Conservation (phyloP, 37 sponge, comb jelly and placozoan genomes). For the Cliona cf. orientalis region DNA sequence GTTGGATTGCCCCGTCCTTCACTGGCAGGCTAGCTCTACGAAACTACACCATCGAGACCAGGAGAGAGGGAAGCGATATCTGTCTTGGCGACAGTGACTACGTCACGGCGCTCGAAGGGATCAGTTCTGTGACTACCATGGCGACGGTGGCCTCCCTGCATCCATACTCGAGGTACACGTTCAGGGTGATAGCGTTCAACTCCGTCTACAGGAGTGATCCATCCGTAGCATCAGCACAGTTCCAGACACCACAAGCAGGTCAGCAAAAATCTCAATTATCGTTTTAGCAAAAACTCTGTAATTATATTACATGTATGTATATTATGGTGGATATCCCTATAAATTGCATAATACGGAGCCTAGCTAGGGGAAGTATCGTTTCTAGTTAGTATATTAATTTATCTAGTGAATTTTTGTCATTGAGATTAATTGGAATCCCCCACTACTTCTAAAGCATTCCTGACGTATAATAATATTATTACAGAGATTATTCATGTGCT, state of each 20-base stretch:
- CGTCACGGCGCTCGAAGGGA: neutral
- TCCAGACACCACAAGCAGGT: constrained; percentile 17
- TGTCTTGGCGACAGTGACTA: neutral
- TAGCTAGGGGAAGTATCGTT: no score
- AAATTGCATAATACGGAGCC: no score
- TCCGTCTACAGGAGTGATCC: neutral
- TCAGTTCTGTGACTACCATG: neutral
- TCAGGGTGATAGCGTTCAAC: constrained; percentile 29
- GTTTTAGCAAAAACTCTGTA: no score
- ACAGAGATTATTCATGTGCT: no score
- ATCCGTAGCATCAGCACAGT: neutral
- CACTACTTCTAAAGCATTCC: no score
- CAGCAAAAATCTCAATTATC: no score
- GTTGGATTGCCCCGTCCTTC: constrained; percentile 10
- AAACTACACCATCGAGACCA: constrained; percentile 30
- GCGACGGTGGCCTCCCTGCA: neutral
- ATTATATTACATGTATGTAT: no score
- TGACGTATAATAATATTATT: no score
- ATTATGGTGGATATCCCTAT: no score
- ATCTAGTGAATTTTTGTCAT: no score
- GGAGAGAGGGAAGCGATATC: neutral
- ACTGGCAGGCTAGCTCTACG: constrained; percentile 12
- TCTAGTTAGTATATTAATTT: no score
- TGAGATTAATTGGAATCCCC: no score
- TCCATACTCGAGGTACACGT: constrained; percentile 14